Conservation (phyloP, 1,140 invertebrate species). For the Popillia japonica region DNA sequence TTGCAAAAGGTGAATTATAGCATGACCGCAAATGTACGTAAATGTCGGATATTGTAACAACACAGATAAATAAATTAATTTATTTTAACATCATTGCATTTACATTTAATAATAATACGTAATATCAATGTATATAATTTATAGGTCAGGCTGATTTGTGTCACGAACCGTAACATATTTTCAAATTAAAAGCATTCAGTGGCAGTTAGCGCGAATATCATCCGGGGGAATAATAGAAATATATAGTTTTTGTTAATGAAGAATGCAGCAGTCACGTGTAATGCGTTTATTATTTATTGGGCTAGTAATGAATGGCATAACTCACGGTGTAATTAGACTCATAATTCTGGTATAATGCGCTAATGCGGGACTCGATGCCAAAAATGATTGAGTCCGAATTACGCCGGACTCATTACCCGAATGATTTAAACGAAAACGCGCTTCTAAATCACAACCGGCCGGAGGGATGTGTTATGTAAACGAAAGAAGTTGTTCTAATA, state of each 20-base stretch:
- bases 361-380: conserved; percentile 57
- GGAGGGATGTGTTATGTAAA: conserved; percentile 31
- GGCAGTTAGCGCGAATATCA: conserved; percentile 49
- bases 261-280: conserved; percentile 56
- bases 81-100: conserved; percentile 39
- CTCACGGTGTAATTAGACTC: conserved; percentile 59
- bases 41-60: neutral
- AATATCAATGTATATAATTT: conserved; percentile 35
- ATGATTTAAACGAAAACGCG: conserved; percentile 39
- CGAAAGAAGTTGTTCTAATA: conserved; percentile 35
- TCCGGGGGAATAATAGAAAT: conserved; percentile 57
- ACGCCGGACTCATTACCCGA: conserved; percentile 40
- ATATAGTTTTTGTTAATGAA: conserved; percentile 60
- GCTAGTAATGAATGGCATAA: conserved; percentile 59
- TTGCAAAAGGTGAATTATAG: neutral
- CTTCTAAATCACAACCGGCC: conserved; percentile 17
- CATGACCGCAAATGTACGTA: neutral
- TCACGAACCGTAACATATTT: conserved; percentile 43
- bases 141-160: conserved; percentile 39
- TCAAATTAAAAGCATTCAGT: conserved; percentile 56
- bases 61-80: conserved; percentile 37
- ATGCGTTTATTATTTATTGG: conserved; percentile 59
- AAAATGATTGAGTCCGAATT: conserved; percentile 59
- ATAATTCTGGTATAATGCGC: conserved; percentile 59
- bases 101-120: conserved; percentile 37